Conservation (phyloP, 2,888 invertebrate species). For the Cerastis rubricosa region DNA sequence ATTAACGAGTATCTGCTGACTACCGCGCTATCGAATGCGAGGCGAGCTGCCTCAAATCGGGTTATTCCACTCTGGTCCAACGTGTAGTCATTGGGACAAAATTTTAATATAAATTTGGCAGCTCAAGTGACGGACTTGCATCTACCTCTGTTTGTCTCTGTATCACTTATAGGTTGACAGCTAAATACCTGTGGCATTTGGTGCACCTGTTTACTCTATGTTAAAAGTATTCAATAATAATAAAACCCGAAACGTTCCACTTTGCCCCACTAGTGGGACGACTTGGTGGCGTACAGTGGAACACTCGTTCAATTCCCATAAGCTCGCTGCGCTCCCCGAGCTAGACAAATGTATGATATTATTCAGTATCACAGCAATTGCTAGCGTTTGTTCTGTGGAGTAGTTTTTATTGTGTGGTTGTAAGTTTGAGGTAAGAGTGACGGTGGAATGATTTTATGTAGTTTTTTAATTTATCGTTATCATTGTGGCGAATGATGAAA, state of each 20-base stretch:
- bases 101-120: neutral
- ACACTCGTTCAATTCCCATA: neutral
- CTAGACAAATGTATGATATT: constrained; percentile 53
- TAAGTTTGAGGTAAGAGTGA: neutral
- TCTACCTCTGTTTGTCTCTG: neutral
- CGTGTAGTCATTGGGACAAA: neutral
- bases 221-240: neutral
- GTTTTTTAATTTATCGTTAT: no score
- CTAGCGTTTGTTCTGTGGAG: constrained; percentile 18
- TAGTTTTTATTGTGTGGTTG: constrained; percentile 12
- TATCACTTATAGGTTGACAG: neutral
- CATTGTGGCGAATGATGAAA: neutral
- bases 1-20: constrained; percentile 15
- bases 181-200: neutral
- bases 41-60: neutral
- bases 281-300: neutral
- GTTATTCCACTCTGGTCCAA: neutral
- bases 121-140: neutral
- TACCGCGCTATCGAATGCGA: constrained; percentile 1
- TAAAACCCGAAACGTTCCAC: neutral
- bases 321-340: constrained; percentile 12
- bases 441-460: neutral
- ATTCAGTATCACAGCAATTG: constrained; percentile 52
- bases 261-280: neutral
- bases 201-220: neutral